phyloP scores from a whole-genome alignment of 2,888 invertebrate genomes.

The Eristalis arbustorum region DNA sequence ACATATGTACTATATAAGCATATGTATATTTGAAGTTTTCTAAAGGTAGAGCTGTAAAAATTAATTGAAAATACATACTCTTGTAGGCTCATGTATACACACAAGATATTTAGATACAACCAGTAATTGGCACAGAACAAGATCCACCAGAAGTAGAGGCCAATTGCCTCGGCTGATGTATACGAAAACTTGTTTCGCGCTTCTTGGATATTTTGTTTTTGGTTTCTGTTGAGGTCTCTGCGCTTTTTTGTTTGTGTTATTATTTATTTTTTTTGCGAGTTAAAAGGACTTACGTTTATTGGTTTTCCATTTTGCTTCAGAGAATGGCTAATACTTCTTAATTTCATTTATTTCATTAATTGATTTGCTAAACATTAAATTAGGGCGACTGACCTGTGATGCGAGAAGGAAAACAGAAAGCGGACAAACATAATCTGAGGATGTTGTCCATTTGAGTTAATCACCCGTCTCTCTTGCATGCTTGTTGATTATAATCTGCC shows the following conservation, averaged over 20 bases:
- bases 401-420: constrained; percentile 11
- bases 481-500: constrained; percentile 36
- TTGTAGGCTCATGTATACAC: neutral
- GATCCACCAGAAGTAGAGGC: constrained; percentile 30
- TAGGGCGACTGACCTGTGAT: neutral
- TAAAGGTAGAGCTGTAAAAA: neutral
- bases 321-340: neutral
- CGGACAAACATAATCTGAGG: constrained; percentile 48
- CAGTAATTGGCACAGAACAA: constrained; percentile 33
- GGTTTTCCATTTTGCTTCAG: neutral
- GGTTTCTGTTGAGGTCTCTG: neutral
- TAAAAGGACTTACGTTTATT: neutral
- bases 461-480: constrained; percentile 39
- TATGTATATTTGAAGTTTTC: neutral
- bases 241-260: neutral
- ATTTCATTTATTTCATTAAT: neutral
- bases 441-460: constrained; percentile 63
- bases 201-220: neutral
- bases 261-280: neutral
- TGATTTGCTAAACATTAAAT: neutral
- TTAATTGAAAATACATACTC: neutral
- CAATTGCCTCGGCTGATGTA: constrained; percentile 21
- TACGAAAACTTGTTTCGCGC: constrained; percentile 26
- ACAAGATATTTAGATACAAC: neutral
- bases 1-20: neutral